Evolutionary conservation across 1,140 invertebrate species (phyloP).

Genomic region (Samia ricini): DNA sequence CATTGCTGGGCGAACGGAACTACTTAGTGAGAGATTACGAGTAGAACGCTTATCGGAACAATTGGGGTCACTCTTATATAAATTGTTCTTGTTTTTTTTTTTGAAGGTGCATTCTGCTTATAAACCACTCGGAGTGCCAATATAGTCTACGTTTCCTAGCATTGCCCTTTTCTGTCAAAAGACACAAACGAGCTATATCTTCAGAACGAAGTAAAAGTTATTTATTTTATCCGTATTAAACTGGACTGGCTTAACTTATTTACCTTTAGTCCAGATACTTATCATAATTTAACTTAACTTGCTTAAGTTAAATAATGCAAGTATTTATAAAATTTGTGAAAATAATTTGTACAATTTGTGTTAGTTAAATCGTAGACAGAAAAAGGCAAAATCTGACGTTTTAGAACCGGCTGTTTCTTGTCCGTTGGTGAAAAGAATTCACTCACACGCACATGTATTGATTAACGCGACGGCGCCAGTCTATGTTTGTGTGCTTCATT

Average conservation of each 20-base stretch:
- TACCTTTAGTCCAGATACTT: too few relatives aligned
- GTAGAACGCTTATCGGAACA: conserved; percentile 72
- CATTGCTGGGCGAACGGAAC: conserved; percentile 77
- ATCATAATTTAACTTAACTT: too few relatives aligned
- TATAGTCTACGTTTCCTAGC: conserved; percentile 53
- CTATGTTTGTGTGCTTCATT: conserved; percentile 68
- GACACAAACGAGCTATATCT: conserved; percentile 39
- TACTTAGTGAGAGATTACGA: conserved; percentile 77
- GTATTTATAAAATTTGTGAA: too few relatives aligned
- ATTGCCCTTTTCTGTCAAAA: conserved; percentile 65
- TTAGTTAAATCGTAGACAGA: conserved; percentile 30
- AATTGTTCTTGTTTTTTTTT: conserved; percentile 70
- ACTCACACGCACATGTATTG: conserved; percentile 79
- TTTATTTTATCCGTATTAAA: too few relatives aligned
- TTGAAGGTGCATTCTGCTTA: conserved; percentile 61
- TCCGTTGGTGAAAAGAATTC: conserved; percentile 55
- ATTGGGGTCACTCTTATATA: conserved; percentile 64
- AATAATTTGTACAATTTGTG: not conserved
- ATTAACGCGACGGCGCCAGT: conserved; percentile 73
- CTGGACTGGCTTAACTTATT: too few relatives aligned
- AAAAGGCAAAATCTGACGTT: conserved; percentile 41
- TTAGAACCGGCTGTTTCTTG: conserved; percentile 25
- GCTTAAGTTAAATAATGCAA: too few relatives aligned
- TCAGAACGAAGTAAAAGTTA: conserved; percentile 23
- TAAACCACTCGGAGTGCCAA: conserved; percentile 63